Base-by-base conservation (phyloP, 2,888 invertebrate species). In the Ptychoptera contaminata region DNA sequence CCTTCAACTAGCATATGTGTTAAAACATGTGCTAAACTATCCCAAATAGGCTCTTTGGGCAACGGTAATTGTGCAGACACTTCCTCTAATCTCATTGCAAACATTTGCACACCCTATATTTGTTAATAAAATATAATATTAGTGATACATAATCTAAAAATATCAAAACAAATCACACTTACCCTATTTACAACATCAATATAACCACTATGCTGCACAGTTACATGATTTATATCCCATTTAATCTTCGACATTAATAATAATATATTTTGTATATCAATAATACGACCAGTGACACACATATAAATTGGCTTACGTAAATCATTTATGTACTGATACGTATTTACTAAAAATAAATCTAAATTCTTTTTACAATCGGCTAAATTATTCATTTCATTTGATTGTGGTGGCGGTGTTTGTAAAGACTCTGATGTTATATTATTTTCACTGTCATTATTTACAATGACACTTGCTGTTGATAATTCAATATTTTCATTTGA, bases 141-240 rank as follows among this genome's bases (percentile, higher is more conserved):
- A 39, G 3, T 6, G 11, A 16, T 10, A 15, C 8, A 16, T 11
- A 16, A 16, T 16, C 16, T 6, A 16, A 34, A n/a, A 6, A 4
- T n/a, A 34, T 34, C 3, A 4, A 34, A 9, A 34, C n/a, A n/a
- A n/a, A n/a, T n/a, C n/a, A n/a, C n/a, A 59, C 64, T 59, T 62
- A 77, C 79, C 69, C 66, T 64, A 34, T 83, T 71, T 41, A 88
- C 69, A 58, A 77, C 72, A 54, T 90, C 86, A 10, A 88, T 79
- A 60, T 98, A 98, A 2, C 74, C 67, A 58, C 88, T 94, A 60
- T 98, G 94, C 55, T 94, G 87, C 1, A 87, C 90, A 67, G 88
- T 90, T 0, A 98, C 90, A 55, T 88, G 91, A 69, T 88, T 90
- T 47, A 97, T 77, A 66, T 91, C 78, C 96, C 96, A 98, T 62